These are phyloP conservation scores for Hemaris fuciformis DNA, from an alignment of 2,888 invertebrate species.

Conservation along the genomic window DNA sequence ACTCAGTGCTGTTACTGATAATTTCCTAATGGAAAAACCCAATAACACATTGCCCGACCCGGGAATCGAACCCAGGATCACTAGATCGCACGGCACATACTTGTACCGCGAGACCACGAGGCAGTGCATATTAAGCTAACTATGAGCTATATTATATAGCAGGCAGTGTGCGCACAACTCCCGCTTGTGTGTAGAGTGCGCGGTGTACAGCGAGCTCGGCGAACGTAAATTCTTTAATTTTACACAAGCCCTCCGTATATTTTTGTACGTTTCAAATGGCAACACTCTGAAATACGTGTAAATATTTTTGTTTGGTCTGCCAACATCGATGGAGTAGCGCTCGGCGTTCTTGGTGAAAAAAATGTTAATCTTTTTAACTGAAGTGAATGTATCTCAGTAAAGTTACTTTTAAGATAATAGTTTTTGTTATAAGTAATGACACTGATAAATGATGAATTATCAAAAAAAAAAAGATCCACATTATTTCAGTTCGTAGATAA, in stretches of 20 bases:
- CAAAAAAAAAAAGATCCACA: too few relatives aligned
- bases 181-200: slow-evolving; percentile 21
- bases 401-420: too few relatives aligned
- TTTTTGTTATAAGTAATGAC: too few relatives aligned
- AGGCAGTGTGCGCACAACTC: neutral
- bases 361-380: neutral
- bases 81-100: too few relatives aligned
- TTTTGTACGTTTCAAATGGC: neutral
- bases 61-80: too few relatives aligned
- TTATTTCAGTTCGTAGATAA: too few relatives aligned
- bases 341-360: neutral
- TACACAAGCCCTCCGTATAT: slow-evolving; percentile 14
- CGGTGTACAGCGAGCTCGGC: slow-evolving; percentile 12
- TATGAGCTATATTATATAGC: neutral
- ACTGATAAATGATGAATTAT: too few relatives aligned
- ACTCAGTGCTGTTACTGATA: too few relatives aligned
- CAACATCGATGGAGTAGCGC: slow-evolving; percentile 6
- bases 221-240: slow-evolving; percentile 25
- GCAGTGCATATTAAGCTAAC: too few relatives aligned
- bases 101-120: too few relatives aligned
- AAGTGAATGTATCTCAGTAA: neutral
- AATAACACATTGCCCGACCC: too few relatives aligned
- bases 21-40: too few relatives aligned
- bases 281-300: slow-evolving; percentile 5
- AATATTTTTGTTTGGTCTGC: slow-evolving; percentile 4